Conservation (phyloP, 1,140 invertebrate genomes). For the Linepithema humile region DNA sequence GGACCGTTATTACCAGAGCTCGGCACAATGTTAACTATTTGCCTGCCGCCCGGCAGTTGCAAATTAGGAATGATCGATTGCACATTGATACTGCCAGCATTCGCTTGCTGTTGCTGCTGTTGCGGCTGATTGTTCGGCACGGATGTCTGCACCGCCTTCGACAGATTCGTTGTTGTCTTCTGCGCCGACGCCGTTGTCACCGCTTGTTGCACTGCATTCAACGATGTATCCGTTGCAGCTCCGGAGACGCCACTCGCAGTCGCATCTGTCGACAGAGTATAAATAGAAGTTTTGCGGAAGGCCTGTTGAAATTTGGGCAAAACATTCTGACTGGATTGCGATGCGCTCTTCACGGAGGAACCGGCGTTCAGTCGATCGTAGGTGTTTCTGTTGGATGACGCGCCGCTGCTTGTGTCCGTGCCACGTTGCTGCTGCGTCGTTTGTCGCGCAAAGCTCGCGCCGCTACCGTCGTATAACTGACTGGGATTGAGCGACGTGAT, state of each 20-base stretch:
- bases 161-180: constrained; percentile 75
- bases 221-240: constrained; percentile 50
- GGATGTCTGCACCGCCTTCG: constrained; percentile 82
- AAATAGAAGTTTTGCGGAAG: constrained; percentile 87
- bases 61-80: constrained; percentile 81
- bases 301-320: constrained; percentile 92
- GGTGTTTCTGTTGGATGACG: constrained; percentile 63
- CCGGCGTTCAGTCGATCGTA: constrained; percentile 73
- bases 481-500: constrained; percentile 76
- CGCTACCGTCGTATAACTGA: constrained; percentile 72
- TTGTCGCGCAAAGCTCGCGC: constrained; percentile 71
- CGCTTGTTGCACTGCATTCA: background rate
- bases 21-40: constrained; percentile 80
- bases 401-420: background rate
- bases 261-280: constrained; percentile 77
- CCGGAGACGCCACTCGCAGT: constrained; percentile 60
- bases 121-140: constrained; percentile 72
- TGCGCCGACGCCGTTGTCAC: constrained; percentile 64
- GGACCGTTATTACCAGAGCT: constrained; percentile 68
- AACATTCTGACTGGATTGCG: constrained; percentile 82
- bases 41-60: constrained; percentile 74
- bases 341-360: constrained; percentile 66
- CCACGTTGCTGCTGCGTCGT: constrained; percentile 47
- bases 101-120: constrained; percentile 58
- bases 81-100: constrained; percentile 69